phyloP scores from a whole-genome alignment of 2,113 vertebrate genomes.

The Procavia capensis region DNA sequence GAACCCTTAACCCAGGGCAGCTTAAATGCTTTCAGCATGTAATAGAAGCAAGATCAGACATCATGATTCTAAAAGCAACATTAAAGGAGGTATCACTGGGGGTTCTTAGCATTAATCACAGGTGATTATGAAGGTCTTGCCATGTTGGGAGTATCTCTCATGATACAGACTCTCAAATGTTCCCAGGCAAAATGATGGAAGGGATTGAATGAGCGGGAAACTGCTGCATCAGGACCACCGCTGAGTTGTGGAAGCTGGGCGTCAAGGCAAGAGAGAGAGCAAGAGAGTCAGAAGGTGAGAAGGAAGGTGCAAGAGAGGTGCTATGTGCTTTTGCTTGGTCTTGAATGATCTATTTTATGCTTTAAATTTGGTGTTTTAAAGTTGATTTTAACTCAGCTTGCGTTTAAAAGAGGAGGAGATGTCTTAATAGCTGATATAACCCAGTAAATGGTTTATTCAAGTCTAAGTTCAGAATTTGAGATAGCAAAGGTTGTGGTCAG shows the following conservation, averaged over 20 bases:
- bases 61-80: slow-evolving; percentile 7
- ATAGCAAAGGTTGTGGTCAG: slow-evolving; percentile 29
- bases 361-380: slow-evolving; percentile 62
- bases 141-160: not conserved
- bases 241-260: slow-evolving; percentile 71
- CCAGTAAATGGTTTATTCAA: slow-evolving; percentile 68
- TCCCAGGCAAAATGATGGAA: slow-evolving; percentile 19
- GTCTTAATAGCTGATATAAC: slow-evolving; percentile 73
- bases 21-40: slow-evolving; percentile 48
- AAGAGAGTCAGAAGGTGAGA: slow-evolving; percentile 16
- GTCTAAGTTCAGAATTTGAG: slow-evolving; percentile 14
- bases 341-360: slow-evolving; percentile 55
- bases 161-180: slow-evolving; percentile 32
- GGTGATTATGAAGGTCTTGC: slow-evolving; percentile 58
- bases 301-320: not conserved
- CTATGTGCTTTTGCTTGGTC: slow-evolving; percentile 19
- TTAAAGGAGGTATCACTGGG: slow-evolving; percentile 17
- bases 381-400: slow-evolving; percentile 66
- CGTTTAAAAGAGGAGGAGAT: slow-evolving; percentile 71
- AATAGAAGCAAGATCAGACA: slow-evolving; percentile 52
- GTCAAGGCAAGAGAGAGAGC: slow-evolving; percentile 52
- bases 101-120: slow-evolving; percentile 70
- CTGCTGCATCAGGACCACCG: slow-evolving; percentile 78
- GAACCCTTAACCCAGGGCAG: slow-evolving; percentile 38
- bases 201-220: slow-evolving; percentile 58